Evolutionary conservation across 2,888 invertebrate species (phyloP), one percentile per base, ranked within the genome.

Genomic region (Sicus ferrugineus): DNA sequence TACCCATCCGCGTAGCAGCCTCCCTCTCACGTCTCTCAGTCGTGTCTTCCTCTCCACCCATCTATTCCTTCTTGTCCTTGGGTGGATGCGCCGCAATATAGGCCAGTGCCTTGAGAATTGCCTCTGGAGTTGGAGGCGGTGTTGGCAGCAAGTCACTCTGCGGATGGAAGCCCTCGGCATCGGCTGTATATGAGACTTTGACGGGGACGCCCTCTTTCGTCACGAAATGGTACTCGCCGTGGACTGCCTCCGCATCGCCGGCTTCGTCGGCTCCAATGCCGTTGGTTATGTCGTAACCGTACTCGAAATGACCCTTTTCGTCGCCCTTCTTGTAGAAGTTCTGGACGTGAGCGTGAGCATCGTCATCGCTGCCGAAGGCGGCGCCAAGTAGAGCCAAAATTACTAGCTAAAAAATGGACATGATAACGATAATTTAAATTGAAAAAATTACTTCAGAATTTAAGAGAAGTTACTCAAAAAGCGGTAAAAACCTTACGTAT

Each of bases 161-260:
- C 3, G 81, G 79, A 76, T 81, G 82, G 68, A 73, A 83, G 9
- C 83, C 82, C 16, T 76, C 69, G 69, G 78, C 79, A 71, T 83
- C 81, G 52, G 81, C 81, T 9, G 77, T 77, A 46, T 83, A 83
- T 58, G 74, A 73, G 1, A 82, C 73, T 62, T 77, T 72, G 1
- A 82, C 73, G 3, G 77, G 77, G 31, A 76, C 71, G n/a, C 83
- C 81, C 50, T 82, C 81, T 71, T 78, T 80, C 2, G 80, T 71
- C n/a, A 73, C 68, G 31, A 74, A 80, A 54, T 76, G 77, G 34
- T 70, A 80, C 62, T 75, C 69, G 21, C 82, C 81, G 11, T 77
- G 74, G n/a, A 82, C 79, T 68, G 72, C 70, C 14, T 77, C 75
- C 50, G 74, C 76, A 67, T 80, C 81, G 5, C 80, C 82, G 19